Conservation (phyloP, 2,113 vertebrate species). For the Sorex fumeus region DNA sequence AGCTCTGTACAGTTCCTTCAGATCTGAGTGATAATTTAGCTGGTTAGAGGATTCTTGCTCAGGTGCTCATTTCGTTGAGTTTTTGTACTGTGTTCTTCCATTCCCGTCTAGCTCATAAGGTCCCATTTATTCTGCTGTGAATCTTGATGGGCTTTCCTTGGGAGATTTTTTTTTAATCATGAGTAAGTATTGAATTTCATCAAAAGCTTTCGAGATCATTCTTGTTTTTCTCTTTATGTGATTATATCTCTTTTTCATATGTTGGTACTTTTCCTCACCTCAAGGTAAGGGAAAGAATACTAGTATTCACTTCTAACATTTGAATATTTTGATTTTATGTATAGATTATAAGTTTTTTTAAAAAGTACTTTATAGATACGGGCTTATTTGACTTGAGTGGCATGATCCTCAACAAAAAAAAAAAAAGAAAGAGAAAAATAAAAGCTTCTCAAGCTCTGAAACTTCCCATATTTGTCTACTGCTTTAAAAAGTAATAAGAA, state of each 20-base stretch:
- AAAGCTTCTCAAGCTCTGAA: constrained; percentile 35
- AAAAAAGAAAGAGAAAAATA: not conserved
- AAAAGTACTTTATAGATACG: not conserved
- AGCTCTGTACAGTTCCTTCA: no score
- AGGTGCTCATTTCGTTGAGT: no score
- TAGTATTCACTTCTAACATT: not conserved
- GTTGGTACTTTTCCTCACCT: not conserved
- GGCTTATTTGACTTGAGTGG: constrained; percentile 28
- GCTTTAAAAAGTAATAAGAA: not conserved
- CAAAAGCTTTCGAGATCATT: no score
- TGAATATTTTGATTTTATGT: not conserved
- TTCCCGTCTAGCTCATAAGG: no score
- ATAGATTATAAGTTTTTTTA: not conserved
- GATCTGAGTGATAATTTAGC: no score
- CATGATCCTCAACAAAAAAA: not conserved
- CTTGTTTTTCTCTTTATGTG: constrained; percentile 41
- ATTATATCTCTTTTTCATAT: not conserved
- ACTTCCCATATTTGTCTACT: not conserved
- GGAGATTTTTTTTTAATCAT: no score
- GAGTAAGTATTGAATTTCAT: no score
- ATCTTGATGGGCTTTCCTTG: no score
- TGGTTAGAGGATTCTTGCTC: no score
- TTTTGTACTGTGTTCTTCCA: no score
- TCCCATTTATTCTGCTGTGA: no score
- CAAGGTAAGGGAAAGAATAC: no score